Conservation (phyloP, 2,797 vertebrate species). For the Mionectes olivaceus region DNA sequence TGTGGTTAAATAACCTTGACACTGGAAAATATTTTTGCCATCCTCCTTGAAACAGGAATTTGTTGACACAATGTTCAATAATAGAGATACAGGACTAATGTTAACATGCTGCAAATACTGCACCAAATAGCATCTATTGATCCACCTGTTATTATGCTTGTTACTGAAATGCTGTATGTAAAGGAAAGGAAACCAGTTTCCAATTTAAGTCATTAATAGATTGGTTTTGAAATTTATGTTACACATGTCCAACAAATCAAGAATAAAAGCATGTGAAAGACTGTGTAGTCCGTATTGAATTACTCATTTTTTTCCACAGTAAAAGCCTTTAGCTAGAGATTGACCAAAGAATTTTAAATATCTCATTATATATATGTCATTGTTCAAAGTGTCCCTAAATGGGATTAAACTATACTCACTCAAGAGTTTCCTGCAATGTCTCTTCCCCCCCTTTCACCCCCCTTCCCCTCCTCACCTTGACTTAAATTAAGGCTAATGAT, state of each 20-base stretch:
- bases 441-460: neutral
- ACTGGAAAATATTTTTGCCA: conserved; percentile 52
- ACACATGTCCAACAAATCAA: conserved; percentile 78
- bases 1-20: conserved; percentile 66
- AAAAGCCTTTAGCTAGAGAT: conserved; percentile 78
- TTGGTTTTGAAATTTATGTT: conserved; percentile 80
- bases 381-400: conserved; percentile 81
- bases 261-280: conserved; percentile 80
- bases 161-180: conserved; percentile 55
- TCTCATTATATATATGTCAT: conserved; percentile 80
- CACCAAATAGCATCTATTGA: conserved; percentile 71
- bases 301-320: conserved; percentile 70
- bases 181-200: conserved; percentile 70
- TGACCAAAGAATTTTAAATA: conserved; percentile 80
- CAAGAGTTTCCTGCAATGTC: conserved; percentile 62
- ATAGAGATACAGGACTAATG: conserved; percentile 54
- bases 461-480: conserved; percentile 65
- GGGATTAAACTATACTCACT: conserved; percentile 77
- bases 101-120: conserved; percentile 58
- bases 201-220: conserved; percentile 80
- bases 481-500: conserved; percentile 85
- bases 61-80: conserved; percentile 74
- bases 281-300: conserved; percentile 60
- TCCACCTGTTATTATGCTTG: conserved; percentile 62
- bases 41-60: conserved; percentile 61